Percentiles rank a stretch among this genome's conserved stretches.
Evolutionary conservation across 2,113 vertebrate genomes (phyloP).

Genomic region (Hippocampus guttulatus): DNA sequence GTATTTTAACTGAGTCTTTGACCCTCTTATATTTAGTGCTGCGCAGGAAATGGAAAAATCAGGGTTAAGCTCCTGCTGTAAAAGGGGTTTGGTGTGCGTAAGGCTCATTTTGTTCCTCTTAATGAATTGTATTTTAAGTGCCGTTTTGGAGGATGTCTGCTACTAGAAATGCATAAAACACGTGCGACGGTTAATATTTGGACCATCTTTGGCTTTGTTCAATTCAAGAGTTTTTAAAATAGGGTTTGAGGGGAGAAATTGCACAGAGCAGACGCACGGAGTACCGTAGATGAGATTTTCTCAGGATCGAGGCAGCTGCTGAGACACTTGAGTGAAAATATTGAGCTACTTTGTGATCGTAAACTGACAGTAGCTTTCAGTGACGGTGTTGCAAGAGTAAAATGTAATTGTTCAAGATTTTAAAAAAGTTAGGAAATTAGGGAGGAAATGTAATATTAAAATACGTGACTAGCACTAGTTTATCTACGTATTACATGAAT

Average conservation of each 20-base stretch:
- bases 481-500: no score
- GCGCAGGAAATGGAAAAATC: slow-evolving; percentile 28
- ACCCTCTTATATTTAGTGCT: slow-evolving; percentile 51
- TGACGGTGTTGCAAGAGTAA: no score
- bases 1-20: slow-evolving; percentile 61
- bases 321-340: no score
- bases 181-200: neutral
- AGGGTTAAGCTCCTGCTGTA: neutral
- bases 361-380: no score
- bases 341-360: no score
- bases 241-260: neutral
- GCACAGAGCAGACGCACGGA: neutral
- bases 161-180: neutral
- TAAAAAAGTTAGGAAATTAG: no score
- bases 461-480: no score
- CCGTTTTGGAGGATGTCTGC: neutral
- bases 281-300: neutral
- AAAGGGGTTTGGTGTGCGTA: slow-evolving; percentile 17
- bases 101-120: neutral
- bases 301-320: no score
- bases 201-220: neutral
- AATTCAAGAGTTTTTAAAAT: neutral
- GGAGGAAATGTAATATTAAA: no score
- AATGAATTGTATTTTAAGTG: slow-evolving; percentile 6
- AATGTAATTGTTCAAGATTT: no score